A percentile compares a stretch with the other conserved stretches of the same genome.
Conservation (phyloP, 2,113 vertebrate species). For the Formicarius rufipectus region DNA sequence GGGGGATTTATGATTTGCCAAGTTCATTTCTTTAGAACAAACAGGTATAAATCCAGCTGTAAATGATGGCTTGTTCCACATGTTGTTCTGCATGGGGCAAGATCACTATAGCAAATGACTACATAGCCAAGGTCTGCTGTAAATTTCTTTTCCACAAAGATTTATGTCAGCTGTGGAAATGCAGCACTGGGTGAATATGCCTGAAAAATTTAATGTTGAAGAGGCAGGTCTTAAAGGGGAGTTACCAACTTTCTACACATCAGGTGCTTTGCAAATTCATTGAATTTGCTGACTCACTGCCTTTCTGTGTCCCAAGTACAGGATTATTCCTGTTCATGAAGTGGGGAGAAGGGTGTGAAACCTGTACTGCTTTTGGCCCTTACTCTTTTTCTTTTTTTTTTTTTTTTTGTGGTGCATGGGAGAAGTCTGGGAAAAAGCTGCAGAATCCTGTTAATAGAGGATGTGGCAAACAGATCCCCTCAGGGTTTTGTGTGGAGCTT, state of each 20-base stretch:
- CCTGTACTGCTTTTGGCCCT: background rate
- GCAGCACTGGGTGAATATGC: background rate
- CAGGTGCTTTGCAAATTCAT: background rate
- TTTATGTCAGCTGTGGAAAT: conserved; percentile 58
- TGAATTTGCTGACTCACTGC: background rate
- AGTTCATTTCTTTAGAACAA: conserved; percentile 70
- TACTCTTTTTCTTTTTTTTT: too few species aligned
- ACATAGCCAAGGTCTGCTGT: conserved; percentile 62
- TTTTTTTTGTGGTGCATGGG: background rate
- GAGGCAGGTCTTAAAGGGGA: background rate
- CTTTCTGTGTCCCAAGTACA: background rate
- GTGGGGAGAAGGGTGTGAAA: background rate
- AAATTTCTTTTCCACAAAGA: conserved; percentile 61
- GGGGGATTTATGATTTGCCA: conserved; percentile 67
- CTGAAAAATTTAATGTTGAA: background rate
- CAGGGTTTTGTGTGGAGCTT: background rate
- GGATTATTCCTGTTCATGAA: background rate
- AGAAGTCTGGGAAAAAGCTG: background rate
- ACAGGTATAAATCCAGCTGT: conserved; percentile 68
- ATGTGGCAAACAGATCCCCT: background rate
- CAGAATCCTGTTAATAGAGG: background rate
- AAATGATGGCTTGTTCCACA: conserved; percentile 68
- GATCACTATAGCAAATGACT: conserved; percentile 68
- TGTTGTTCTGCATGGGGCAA: conserved; percentile 53
- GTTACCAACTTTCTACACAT: background rate